Evolutionary conservation across 2,888 invertebrate genomes (phyloP).

Genomic region (Drosophila hamatofila): DNA sequence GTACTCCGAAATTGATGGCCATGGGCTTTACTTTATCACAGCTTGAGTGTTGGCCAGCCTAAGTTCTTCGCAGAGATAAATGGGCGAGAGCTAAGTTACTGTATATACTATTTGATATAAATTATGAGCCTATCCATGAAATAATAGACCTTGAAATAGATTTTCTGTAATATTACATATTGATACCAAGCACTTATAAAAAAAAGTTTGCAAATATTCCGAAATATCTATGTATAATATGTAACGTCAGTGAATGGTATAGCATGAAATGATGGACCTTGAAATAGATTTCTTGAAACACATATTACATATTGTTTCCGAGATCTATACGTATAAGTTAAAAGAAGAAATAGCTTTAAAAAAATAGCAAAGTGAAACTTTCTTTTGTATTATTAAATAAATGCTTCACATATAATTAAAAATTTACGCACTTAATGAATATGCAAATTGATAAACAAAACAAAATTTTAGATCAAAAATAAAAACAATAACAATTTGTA

Average conservation of each 20-base stretch:
- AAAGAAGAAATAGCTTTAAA: too few relatives aligned
- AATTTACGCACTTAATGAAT: too few relatives aligned
- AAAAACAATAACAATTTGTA: too few relatives aligned
- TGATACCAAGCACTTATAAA: not conserved
- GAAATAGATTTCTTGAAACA: too few relatives aligned
- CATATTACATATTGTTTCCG: too few relatives aligned
- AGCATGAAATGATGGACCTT: too few relatives aligned
- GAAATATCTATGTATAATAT: not conserved
- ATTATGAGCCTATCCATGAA: not conserved
- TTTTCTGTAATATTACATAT: not conserved
- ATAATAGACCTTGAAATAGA: not conserved
- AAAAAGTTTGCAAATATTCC: not conserved
- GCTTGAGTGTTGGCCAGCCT: conserved; percentile 9
- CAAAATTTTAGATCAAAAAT: too few relatives aligned
- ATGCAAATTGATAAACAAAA: too few relatives aligned
- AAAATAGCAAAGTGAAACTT: not conserved
- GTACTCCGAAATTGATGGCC: conserved; percentile 46
- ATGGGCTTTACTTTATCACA: conserved; percentile 18
- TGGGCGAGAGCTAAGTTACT: not conserved
- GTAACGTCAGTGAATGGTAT: too few relatives aligned
- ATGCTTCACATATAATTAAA: too few relatives aligned
- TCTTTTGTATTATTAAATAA: not conserved
- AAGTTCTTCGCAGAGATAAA: conserved; percentile 14
- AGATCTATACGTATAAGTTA: too few relatives aligned
- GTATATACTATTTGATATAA: not conserved